phyloP scores from a whole-genome alignment of 1,140 invertebrate genomes.

The Ostrea denselamellosa region DNA sequence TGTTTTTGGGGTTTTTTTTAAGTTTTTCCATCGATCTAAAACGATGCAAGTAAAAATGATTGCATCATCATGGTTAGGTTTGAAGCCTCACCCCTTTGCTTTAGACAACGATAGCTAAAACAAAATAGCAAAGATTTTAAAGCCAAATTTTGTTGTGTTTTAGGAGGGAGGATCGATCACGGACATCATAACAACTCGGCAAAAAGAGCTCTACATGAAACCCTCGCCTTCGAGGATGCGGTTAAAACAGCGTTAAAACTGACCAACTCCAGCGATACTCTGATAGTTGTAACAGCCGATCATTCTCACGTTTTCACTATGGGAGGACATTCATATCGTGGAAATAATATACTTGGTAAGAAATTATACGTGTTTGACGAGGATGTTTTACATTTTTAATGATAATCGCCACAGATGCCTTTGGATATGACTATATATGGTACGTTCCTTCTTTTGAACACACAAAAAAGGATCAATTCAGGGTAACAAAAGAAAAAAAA shows the following conservation, averaged over 20 bases:
- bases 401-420: too few species aligned
- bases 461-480: too few species aligned
- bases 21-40: too few species aligned
- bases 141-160: neutral
- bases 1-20: too few species aligned
- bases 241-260: constrained; percentile 84
- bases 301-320: constrained; percentile 83
- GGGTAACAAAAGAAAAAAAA: too few species aligned
- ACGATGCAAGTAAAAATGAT: too few species aligned
- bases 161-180: constrained; percentile 86
- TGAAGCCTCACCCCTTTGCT: too few species aligned
- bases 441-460: too few species aligned
- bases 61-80: too few species aligned
- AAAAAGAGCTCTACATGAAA: constrained; percentile 88
- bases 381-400: neutral
- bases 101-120: too few species aligned
- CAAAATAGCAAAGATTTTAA: too few species aligned
- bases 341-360: constrained; percentile 77
- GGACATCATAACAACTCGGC: constrained; percentile 91
- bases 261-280: constrained; percentile 84
- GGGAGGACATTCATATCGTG: constrained; percentile 71
- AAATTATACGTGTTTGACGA: neutral
- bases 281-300: constrained; percentile 94
- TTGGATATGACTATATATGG: too few species aligned
- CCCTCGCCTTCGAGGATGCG: constrained; percentile 86